Percentiles rank a stretch among this genome's conserved stretches.
Conservation (phyloP, 2,113 vertebrate genomes). For the Dermatemys mawii region DNA sequence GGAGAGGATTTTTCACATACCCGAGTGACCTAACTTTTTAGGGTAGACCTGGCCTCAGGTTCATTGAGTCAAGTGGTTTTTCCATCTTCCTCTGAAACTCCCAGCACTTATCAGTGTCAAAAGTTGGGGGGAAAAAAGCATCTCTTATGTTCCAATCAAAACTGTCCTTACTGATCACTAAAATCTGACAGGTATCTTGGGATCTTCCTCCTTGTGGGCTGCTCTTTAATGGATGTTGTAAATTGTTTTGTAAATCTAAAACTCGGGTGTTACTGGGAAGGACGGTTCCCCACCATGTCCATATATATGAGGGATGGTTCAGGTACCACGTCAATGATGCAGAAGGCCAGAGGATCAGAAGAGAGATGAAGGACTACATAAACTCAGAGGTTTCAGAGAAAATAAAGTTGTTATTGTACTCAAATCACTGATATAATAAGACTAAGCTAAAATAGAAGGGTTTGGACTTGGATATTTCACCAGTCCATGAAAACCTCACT, state of each 20-base stretch:
- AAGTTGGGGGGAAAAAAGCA: not conserved
- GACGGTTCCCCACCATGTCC: not conserved
- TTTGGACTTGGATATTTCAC: not conserved
- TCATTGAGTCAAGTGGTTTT: not conserved
- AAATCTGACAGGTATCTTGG: not conserved
- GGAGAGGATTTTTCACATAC: no score
- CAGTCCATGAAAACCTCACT: not conserved
- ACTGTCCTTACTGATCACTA: not conserved
- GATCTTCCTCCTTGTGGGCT: not conserved
- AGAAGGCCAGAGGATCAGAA: not conserved
- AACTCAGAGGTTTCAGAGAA: not conserved
- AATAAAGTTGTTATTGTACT: not conserved
- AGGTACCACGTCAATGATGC: not conserved
- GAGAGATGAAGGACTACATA: not conserved
- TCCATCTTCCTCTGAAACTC: not conserved
- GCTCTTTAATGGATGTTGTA: not conserved
- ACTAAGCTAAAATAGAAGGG: not conserved
- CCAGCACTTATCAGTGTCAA: not conserved
- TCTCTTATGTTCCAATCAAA: not conserved
- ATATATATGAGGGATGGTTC: no score
- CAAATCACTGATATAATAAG: not conserved
- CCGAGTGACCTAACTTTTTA: not conserved
- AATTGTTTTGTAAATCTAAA: not conserved
- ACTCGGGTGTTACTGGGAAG: not conserved
- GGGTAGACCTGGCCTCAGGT: not conserved